These are phyloP conservation scores for Strigops habroptila DNA, from an alignment of 2,113 vertebrate genomes.

Conservation along the genomic window DNA sequence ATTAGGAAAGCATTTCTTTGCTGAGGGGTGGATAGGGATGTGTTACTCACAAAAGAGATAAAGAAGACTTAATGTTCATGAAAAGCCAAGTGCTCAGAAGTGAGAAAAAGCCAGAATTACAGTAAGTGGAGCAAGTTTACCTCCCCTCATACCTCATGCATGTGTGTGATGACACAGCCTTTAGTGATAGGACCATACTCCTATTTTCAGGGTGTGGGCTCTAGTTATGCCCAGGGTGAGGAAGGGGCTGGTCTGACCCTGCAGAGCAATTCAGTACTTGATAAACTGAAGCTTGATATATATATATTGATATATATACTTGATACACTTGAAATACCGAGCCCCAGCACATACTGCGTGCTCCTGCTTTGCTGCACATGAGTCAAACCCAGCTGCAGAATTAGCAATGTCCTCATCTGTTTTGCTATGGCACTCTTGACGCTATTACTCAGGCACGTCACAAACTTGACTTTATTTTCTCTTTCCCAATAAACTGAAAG, in stretches of 20 bases:
- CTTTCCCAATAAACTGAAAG: not conserved
- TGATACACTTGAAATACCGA: not conserved
- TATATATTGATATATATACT: not conserved
- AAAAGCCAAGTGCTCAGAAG: not conserved
- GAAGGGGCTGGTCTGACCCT: not conserved
- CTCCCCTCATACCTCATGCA: not conserved
- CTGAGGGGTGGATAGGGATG: not conserved
- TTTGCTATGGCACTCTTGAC: not conserved
- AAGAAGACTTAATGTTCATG: not conserved
- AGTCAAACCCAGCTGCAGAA: not conserved
- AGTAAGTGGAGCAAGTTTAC: not conserved
- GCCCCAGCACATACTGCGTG: accelerated
- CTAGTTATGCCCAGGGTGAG: accelerated
- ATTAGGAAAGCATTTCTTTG: not conserved
- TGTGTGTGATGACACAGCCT: not conserved
- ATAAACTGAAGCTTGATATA: not conserved
- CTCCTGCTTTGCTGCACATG: not conserved
- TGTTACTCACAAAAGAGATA: not conserved
- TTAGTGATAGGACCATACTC: not conserved
- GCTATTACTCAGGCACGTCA: not conserved
- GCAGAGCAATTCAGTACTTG: accelerated
- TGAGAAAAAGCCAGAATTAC: not conserved
- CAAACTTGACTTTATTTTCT: not conserved
- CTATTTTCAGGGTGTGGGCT: not conserved
- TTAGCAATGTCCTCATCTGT: not conserved